phyloP scores from a whole-genome alignment of 2,797 vertebrate genomes.

The Strix occidentalis region DNA sequence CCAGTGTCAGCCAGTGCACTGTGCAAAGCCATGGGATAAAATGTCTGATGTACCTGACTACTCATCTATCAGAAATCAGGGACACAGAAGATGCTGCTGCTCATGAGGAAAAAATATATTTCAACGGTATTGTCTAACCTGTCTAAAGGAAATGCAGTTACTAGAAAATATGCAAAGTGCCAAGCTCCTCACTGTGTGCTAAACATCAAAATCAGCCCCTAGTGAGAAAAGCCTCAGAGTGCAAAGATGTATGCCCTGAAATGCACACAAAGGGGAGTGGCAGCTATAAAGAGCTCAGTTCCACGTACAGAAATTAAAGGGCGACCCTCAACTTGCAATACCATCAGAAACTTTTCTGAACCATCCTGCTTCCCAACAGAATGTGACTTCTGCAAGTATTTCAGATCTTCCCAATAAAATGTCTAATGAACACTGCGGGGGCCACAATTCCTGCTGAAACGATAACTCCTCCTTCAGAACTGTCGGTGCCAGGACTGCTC shows the following conservation, averaged over 20 bases:
- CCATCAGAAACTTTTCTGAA: slow-evolving; percentile 22
- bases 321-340: neutral
- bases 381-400: neutral
- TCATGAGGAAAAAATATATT: neutral
- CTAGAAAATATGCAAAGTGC: neutral
- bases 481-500: neutral
- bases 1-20: neutral
- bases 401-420: slow-evolving; percentile 38
- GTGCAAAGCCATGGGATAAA: neutral
- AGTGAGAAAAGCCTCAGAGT: slow-evolving; percentile 7
- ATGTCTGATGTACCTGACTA: neutral
- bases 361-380: slow-evolving; percentile 2
- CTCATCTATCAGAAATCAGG: neutral
- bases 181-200: neutral
- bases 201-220: neutral
- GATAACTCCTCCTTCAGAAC: neutral
- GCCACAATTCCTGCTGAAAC: slow-evolving; percentile 14
- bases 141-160: neutral
- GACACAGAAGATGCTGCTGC: neutral
- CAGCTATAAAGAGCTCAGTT: slow-evolving; percentile 10
- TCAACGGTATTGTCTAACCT: neutral
- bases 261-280: neutral
- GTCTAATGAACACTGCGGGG: neutral
- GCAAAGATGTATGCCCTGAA: neutral
- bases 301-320: slow-evolving; percentile 51